Evolutionary conservation across 2,888 invertebrate genomes (phyloP), one percentile per base, ranked within the genome.

Genomic region (Dynastes maya): DNA sequence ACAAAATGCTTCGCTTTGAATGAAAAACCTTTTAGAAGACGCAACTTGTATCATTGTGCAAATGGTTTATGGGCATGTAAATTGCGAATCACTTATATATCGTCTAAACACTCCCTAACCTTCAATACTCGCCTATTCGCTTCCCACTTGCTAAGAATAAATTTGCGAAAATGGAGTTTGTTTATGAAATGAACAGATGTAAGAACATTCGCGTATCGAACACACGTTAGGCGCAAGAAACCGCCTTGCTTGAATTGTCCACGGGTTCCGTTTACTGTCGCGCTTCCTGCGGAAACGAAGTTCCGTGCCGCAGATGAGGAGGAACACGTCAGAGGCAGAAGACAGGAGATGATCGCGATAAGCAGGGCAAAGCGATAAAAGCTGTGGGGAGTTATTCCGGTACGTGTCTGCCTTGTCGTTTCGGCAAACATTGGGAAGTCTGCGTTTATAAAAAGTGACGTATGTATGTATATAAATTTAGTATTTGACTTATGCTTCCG

Each of bases 81-180:
- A 55, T 22, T 22, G 22, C 55, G 2, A 22, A 55, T 55, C 55
- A 22, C 8, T 55, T 16, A n/a, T 22, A 22, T 55, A 55, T 22
- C 55, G 22, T 55, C 55, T 22, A 55, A 55, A n/a, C 55, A n/a
- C 55, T 22, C 5, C 22, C 55, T 71, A 71, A 58, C 71, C 71
- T 71, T 71, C 71, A 29, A 8, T 32, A 37, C 9, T 32, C 70
- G 37, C 71, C 55, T 37, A 55, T 55, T 68, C 63, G 32, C 71
- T 16, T 58, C 71, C 71, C 40, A 71, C 71, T 58, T 40, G 58
- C 37, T 55, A 37, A 4, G 71, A 71, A 71, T 71, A 71, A 71
- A 71, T 71, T 55, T 71, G 71, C 55, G 37, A 71, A 53, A 70
- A 70, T 53, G 53, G 37, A 55, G 37, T 71, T 58, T 58, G 37